Percentiles rank a stretch among this genome's conserved stretches.
Conservation (phyloP, 2,113 vertebrate genomes). For the Trinectes maculatus region DNA sequence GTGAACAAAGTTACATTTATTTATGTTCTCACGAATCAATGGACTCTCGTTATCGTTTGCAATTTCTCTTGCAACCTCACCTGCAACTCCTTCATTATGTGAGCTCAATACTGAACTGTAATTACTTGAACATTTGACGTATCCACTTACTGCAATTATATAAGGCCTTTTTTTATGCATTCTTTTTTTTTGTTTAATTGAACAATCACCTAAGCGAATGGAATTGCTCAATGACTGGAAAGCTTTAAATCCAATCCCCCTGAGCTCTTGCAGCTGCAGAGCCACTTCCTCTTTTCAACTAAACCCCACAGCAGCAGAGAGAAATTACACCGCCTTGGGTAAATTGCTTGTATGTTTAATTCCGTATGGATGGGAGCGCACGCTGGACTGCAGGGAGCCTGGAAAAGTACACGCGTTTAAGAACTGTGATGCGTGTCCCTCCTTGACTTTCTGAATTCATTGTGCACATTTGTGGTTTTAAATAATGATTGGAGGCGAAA, state of each 20-base stretch:
- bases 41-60: slow-evolving; percentile 33
- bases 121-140: not conserved
- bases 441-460: slow-evolving; percentile 33
- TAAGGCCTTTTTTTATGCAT: not conserved
- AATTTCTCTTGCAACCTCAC: slow-evolving; percentile 1
- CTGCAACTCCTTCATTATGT: not conserved
- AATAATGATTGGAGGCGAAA: slow-evolving; percentile 43
- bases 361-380: slow-evolving; percentile 22
- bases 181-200: not conserved
- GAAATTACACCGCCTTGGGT: slow-evolving; percentile 14
- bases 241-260: slow-evolving; percentile 1
- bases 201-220: slow-evolving; percentile 30
- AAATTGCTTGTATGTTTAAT: slow-evolving; percentile 35
- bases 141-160: not conserved
- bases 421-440: slow-evolving; percentile 18
- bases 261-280: slow-evolving; percentile 1
- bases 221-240: slow-evolving; percentile 28
- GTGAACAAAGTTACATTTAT: slow-evolving; percentile 51
- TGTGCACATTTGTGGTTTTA: slow-evolving; percentile 37
- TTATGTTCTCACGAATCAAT: slow-evolving; percentile 38
- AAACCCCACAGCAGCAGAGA: slow-evolving; percentile 7
- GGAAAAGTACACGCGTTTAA: slow-evolving; percentile 24
- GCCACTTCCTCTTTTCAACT: slow-evolving; percentile 7
- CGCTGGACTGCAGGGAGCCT: slow-evolving; percentile 10
- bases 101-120: not conserved